Percentiles rank a stretch among this genome's conserved stretches.
These are phyloP conservation scores for Eremophila alpestris DNA, from an alignment of 2,797 vertebrate species.

Conservation along the genomic window DNA sequence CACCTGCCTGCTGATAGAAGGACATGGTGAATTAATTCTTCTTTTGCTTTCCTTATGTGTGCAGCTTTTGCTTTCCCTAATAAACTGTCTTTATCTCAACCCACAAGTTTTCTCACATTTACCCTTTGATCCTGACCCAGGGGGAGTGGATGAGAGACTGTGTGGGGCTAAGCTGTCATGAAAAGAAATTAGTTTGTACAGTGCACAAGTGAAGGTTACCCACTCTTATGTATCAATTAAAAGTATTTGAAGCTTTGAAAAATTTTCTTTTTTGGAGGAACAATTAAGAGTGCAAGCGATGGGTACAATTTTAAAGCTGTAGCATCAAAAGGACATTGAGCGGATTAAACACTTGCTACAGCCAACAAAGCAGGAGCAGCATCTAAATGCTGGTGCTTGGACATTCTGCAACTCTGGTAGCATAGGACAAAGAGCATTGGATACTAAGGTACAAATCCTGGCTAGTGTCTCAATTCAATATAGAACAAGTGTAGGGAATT, in stretches of 20 bases:
- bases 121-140: background rate
- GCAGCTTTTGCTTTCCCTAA: background rate
- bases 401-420: background rate
- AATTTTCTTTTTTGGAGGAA: background rate
- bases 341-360: background rate
- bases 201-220: background rate
- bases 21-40: background rate
- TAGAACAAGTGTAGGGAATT: background rate
- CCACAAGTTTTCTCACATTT: background rate
- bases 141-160: background rate
- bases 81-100: background rate
- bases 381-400: fast-evolving
- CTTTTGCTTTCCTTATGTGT: background rate
- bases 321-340: background rate
- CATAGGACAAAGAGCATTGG: background rate
- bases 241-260: background rate
- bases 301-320: background rate
- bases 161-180: background rate
- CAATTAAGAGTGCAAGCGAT: background rate
- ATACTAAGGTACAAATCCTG: background rate
- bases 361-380: background rate
- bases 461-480: background rate
- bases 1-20: background rate
- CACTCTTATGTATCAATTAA: background rate
- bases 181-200: background rate